Base-by-base conservation (phyloP, 1,140 invertebrate genomes). In the Meloidogyne hapla region DNA sequence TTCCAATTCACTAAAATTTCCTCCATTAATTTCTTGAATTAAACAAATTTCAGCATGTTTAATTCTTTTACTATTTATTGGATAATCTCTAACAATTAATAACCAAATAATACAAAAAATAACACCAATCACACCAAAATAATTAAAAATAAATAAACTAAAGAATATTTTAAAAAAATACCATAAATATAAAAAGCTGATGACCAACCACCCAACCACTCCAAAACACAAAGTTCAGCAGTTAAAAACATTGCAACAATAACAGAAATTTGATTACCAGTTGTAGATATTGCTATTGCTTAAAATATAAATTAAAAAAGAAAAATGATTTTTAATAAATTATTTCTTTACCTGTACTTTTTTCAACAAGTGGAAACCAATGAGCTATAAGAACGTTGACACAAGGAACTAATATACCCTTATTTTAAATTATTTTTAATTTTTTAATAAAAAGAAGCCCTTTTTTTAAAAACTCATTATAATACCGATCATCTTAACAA, bases 181-280 rank as follows among this genome's bases (percentile, higher is more conserved):
- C 84, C 84, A 65, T 86, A 86, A 33, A 79, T 66, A 69, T 86
- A 85, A 77, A 86, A 86, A 18, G 84, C 81, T 25, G 80, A 77
- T 15, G 86, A 71, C 84, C 84, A 86, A 61, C 84, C 84, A 25
- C 83, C 83, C 21, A 87, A 65, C 65, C 71, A 80, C 21, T 70
- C 56, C 5, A 87, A 64, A 69, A 87, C 85, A 75, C 84, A 86
- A 26, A 86, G 74, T 70, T 86, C 86, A 12, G 84, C 84, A 21
- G 84, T 86, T n/a, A 80, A 78, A 67, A 87, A 80, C 81, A 86
- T 78, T 23, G 84, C 86, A n/a, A 84, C 74, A 25, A 86, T 79
- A 26, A 86, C 84, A 15, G 84, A 86, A 21, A 87, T 78, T 73
- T 87, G 83, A 76, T 85, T 85, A 45, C 85, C 83, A 25, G 85